phyloP scores from a whole-genome alignment of 2,797 vertebrate genomes.

The Petrocephalus sullivani region DNA sequence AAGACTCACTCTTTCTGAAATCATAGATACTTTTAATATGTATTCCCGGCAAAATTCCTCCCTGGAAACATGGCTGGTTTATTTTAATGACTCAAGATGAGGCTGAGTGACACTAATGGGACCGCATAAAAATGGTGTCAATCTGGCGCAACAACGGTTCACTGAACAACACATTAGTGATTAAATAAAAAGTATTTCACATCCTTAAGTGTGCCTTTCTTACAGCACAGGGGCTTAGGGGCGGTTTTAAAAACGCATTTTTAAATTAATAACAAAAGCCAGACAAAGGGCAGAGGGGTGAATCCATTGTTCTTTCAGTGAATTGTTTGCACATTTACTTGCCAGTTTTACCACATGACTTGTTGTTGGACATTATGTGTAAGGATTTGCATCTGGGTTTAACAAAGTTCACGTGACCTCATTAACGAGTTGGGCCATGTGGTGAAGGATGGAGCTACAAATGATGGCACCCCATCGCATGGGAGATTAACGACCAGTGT shows the following conservation, averaged over 20 bases:
- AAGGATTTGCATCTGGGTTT: not conserved
- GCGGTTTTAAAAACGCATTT: conserved; percentile 43
- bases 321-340: conserved; percentile 20
- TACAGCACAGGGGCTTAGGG: conserved; percentile 28
- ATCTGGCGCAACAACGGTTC: conserved; percentile 58
- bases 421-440: not conserved
- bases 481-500: not conserved
- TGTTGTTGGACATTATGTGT: not conserved
- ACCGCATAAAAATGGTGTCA: conserved; percentile 59
- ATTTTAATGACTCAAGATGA: conserved; percentile 62
- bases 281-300: conserved; percentile 27
- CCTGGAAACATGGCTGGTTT: conserved; percentile 61
- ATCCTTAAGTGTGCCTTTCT: conserved; percentile 45
- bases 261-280: conserved; percentile 42
- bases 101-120: conserved; percentile 67
- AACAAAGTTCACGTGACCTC: not conserved
- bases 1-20: not conserved
- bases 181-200: conserved; percentile 52
- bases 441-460: not conserved
- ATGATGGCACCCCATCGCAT: not conserved
- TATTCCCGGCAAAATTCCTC: conserved; percentile 48
- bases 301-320: conserved; percentile 41
- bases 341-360: conserved; percentile 10
- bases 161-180: conserved; percentile 62
- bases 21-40: not conserved